Percentiles rank a stretch among this genome's conserved stretches.
These are phyloP conservation scores for Copidosoma floridanum DNA, from an alignment of 1,140 invertebrate genomes.

Conservation along the genomic window DNA sequence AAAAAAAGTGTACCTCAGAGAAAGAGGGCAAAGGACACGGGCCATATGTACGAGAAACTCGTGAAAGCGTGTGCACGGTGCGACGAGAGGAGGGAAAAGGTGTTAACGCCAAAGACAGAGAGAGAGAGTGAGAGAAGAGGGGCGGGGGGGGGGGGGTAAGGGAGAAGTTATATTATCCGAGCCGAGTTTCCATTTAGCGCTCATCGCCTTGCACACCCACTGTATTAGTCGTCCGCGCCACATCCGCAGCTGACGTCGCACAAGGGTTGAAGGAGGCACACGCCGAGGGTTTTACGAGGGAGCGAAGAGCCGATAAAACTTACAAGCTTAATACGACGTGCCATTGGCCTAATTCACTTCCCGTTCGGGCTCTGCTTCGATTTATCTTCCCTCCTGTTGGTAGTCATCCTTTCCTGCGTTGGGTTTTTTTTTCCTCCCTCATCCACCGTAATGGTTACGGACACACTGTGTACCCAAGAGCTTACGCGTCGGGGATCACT, in stretches of 20 bases:
- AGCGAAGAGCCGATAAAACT: slow-evolving; percentile 20
- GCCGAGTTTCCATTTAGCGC: slow-evolving; percentile 22
- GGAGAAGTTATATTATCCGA: neutral
- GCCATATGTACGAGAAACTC: too few relatives aligned
- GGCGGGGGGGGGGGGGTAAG: too few relatives aligned
- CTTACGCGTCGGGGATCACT: too few relatives aligned
- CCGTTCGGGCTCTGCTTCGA: slow-evolving; percentile 9
- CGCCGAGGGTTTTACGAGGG: slow-evolving; percentile 13
- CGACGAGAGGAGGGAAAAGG: too few relatives aligned
- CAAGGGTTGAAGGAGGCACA: neutral
- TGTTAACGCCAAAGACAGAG: too few relatives aligned
- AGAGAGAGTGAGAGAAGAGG: too few relatives aligned
- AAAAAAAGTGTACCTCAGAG: neutral
- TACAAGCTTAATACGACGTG: slow-evolving; percentile 25
- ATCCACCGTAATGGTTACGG: neutral
- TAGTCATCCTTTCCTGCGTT: slow-evolving; percentile 2
- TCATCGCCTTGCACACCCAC: neutral
- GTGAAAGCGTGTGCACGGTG: too few relatives aligned
- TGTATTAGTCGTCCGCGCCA: too few relatives aligned
- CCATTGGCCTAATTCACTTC: slow-evolving; percentile 25
- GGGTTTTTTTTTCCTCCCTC: neutral
- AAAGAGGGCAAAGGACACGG: too few relatives aligned
- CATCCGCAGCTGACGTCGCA: too few relatives aligned
- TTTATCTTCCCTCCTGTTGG: too few relatives aligned
- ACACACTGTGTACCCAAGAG: too few relatives aligned